These are phyloP conservation scores for Xiphorhynchus elegans DNA, from an alignment of 2,113 vertebrate genomes.

Conservation along the genomic window DNA sequence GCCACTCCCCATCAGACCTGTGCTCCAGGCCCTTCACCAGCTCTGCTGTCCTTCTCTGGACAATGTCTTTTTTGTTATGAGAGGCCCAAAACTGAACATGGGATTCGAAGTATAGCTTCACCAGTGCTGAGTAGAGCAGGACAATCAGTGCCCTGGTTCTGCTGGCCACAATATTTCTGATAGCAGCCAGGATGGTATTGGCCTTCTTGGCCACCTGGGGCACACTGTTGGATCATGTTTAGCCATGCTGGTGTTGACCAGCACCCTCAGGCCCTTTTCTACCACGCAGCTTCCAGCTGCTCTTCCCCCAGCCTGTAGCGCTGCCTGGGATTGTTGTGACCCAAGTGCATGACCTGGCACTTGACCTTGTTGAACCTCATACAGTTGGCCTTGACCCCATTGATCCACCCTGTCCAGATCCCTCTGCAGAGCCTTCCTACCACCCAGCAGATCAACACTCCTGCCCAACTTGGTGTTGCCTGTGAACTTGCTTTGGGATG, in stretches of 20 bases:
- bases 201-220: neutral
- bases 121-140: rapidly evolving
- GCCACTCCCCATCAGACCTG: neutral
- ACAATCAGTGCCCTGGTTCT: rapidly evolving
- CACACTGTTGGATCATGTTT: neutral
- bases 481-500: neutral
- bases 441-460: neutral
- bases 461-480: neutral
- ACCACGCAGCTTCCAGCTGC: neutral
- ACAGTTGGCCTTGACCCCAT: rapidly evolving
- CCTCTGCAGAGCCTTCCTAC: neutral
- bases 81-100: rapidly evolving
- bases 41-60: rapidly evolving
- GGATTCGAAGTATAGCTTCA: neutral
- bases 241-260: neutral
- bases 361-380: neutral
- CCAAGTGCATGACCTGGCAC: neutral
- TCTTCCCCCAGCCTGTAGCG: neutral
- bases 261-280: neutral
- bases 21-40: neutral
- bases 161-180: neutral
- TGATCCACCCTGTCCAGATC: neutral
- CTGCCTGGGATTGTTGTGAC: neutral
- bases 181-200: rapidly evolving
- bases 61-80: rapidly evolving